phyloP scores from a whole-genome alignment of 1,140 invertebrate genomes.

The Magallana ariakensis region DNA sequence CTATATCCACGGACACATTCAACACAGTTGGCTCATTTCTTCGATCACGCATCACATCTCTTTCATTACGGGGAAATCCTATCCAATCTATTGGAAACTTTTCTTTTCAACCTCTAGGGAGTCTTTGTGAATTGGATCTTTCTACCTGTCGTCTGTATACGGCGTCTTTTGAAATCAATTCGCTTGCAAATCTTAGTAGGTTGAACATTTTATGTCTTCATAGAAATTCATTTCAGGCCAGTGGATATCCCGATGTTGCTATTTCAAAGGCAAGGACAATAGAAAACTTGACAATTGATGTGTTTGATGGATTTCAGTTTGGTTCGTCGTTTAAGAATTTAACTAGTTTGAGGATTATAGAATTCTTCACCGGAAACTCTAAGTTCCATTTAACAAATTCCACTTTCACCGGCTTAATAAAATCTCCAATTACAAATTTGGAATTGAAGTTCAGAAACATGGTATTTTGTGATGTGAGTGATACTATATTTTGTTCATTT shows the following conservation, averaged over 20 bases:
- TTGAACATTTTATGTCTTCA: too few species aligned
- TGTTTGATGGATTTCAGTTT: background rate
- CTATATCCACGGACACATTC: too few species aligned
- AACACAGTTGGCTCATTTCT: too few species aligned
- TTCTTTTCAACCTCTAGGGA: too few species aligned
- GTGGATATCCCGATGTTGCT: background rate
- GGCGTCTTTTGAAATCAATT: too few species aligned
- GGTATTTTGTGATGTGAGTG: background rate
- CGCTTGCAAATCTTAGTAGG: too few species aligned
- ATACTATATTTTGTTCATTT: background rate
- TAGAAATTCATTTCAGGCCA: too few species aligned
- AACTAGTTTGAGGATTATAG: background rate
- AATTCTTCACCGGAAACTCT: background rate
- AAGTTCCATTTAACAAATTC: background rate
- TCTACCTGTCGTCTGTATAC: too few species aligned
- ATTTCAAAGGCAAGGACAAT: background rate
- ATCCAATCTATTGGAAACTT: too few species aligned
- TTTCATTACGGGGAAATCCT: too few species aligned
- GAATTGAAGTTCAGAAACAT: background rate
- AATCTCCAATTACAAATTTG: background rate
- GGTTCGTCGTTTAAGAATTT: background rate
- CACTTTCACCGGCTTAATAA: background rate
- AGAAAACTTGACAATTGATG: background rate
- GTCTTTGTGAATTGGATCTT: too few species aligned
- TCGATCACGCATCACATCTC: too few species aligned